Evolutionary conservation across 37 sponge, comb jelly and placozoan genomes (phyloP).

Genomic region (Cladorhizidae sp.): DNA sequence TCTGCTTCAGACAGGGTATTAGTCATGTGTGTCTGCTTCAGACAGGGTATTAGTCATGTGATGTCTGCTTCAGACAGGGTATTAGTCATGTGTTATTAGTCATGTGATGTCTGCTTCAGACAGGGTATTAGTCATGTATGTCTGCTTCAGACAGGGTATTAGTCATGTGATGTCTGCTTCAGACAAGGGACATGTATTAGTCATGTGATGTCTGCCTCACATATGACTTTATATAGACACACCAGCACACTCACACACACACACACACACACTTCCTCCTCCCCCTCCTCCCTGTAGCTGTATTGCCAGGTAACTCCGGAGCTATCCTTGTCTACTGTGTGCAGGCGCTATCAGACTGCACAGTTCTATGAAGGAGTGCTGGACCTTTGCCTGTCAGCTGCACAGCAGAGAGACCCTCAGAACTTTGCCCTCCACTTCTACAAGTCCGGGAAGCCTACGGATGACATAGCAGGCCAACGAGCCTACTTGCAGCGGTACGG

Average conservation of each 20-base stretch:
- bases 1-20: neutral
- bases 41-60: neutral
- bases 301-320: slow-evolving; percentile 77
- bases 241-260: neutral
- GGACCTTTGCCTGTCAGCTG: slow-evolving; percentile 83
- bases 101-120: slow-evolving; percentile 30
- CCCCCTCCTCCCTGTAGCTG: no score
- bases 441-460: slow-evolving; percentile 67
- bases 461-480: slow-evolving; percentile 50
- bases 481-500: slow-evolving; percentile 66
- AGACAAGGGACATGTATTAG: neutral
- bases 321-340: slow-evolving; percentile 70
- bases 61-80: neutral
- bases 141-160: slow-evolving; percentile 62
- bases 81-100: neutral
- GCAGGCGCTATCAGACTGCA: slow-evolving; percentile 57
- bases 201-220: neutral
- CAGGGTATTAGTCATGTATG: slow-evolving; percentile 33
- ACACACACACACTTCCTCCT: no score
- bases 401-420: slow-evolving; percentile 74
- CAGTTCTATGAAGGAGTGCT: slow-evolving; percentile 81
- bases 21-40: no score
- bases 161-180: neutral
- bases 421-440: slow-evolving; percentile 76
- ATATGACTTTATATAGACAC: neutral